phyloP scores from a whole-genome alignment of 2,888 invertebrate species.

The Dione juno region DNA sequence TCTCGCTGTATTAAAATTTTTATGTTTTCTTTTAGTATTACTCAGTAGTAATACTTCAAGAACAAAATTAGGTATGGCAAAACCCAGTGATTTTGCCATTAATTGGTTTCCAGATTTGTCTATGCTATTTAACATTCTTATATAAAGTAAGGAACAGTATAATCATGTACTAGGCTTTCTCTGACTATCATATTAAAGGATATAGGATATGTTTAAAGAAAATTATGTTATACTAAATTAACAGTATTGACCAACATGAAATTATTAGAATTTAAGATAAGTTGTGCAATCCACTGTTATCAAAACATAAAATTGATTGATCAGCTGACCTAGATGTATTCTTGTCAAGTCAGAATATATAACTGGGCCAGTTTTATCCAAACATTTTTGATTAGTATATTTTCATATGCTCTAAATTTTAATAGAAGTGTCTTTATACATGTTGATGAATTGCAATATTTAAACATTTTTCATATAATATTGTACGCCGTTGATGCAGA shows the following conservation, averaged over 20 bases:
- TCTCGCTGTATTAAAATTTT: too few species aligned
- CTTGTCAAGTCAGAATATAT: slow-evolving; percentile 70
- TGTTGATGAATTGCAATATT: background rate
- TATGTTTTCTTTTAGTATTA: too few species aligned
- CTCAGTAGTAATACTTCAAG: too few species aligned
- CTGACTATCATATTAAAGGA: background rate
- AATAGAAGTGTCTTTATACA: slow-evolving; percentile 5
- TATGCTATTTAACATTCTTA: too few species aligned
- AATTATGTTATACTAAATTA: background rate
- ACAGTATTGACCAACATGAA: background rate
- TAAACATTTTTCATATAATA: background rate
- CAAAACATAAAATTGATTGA: slow-evolving; percentile 67
- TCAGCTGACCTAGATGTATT: slow-evolving; percentile 70
- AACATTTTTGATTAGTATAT: slow-evolving; percentile 34
- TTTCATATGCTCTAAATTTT: slow-evolving; percentile 33
- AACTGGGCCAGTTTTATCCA: slow-evolving; percentile 67
- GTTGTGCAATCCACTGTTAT: slow-evolving; percentile 66
- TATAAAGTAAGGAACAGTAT: too few species aligned
- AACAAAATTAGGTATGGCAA: too few species aligned
- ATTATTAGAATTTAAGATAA: slow-evolving; percentile 53
- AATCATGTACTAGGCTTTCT: background rate
- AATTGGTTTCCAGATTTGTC: background rate
- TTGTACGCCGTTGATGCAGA: background rate
- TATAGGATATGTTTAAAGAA: background rate
- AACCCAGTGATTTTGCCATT: too few species aligned